A percentile compares a stretch with the other conserved stretches of the same genome.
These are phyloP conservation scores for Notoglanidium macrostoma DNA, from an alignment of 2,797 vertebrate species.

Conservation along the genomic window DNA sequence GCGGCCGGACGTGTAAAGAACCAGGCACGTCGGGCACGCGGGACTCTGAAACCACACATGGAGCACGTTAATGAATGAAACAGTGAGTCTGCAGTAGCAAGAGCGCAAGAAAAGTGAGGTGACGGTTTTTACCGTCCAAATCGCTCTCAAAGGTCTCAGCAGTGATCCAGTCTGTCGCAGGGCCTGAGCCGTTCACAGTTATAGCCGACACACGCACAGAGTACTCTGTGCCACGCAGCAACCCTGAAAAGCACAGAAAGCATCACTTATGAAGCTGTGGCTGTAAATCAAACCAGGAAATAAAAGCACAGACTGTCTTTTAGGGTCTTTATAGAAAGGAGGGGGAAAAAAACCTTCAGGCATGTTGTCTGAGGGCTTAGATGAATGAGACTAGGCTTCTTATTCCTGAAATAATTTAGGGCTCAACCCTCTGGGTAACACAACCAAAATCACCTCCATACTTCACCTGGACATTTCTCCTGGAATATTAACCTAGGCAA, in stretches of 20 bases:
- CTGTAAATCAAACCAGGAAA: constrained; percentile 24
- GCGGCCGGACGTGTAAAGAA: constrained; percentile 91
- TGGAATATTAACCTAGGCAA: constrained; percentile 32
- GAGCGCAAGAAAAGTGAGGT: not conserved
- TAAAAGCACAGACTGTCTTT: not conserved
- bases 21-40: constrained; percentile 94
- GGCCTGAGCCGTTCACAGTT: constrained; percentile 90
- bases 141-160: constrained; percentile 97
- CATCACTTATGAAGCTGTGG: not conserved
- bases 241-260: constrained; percentile 70
- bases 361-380: constrained; percentile 33
- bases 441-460: constrained; percentile 55
- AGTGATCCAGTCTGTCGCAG: constrained; percentile 88
- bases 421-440: constrained; percentile 41
- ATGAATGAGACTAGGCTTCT: constrained; percentile 31
- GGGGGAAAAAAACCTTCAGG: constrained; percentile 1
- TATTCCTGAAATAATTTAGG: constrained; percentile 37
- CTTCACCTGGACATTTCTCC: constrained; percentile 36
- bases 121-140: constrained; percentile 84
- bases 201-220: constrained; percentile 89
- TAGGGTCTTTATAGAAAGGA: not conserved
- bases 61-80: not conserved
- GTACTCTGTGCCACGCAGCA: constrained; percentile 94
- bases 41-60: constrained; percentile 76
- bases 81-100: not conserved